Conservation (phyloP, 2,797 vertebrate genomes). For the Tadarida brasiliensis region DNA sequence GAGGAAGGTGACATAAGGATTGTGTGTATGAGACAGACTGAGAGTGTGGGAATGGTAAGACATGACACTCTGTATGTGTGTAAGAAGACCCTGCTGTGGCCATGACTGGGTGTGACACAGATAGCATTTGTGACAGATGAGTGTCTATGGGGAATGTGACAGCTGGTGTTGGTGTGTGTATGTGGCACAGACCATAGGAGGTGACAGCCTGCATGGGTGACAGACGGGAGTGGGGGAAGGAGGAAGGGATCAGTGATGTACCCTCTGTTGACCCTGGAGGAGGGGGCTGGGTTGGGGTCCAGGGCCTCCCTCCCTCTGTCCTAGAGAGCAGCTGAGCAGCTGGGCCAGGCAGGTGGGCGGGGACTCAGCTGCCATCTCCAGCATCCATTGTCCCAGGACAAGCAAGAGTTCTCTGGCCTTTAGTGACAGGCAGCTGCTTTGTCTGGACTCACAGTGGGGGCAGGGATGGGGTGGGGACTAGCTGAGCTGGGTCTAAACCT, state of each 20-base stretch:
- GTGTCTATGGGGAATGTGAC: constrained; percentile 53
- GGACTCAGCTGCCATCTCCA: constrained; percentile 71
- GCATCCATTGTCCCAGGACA: constrained; percentile 81
- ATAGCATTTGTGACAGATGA: constrained; percentile 49
- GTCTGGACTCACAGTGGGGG: constrained; percentile 76
- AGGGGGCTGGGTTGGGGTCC: neutral
- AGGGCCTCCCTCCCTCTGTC: neutral
- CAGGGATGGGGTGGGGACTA: neutral
- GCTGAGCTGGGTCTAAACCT: constrained; percentile 37
- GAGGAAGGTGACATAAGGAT: neutral
- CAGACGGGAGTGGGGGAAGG: constrained; percentile 43
- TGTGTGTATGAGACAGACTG: neutral
- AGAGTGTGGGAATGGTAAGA: neutral
- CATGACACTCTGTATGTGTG: neutral
- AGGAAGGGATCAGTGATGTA: constrained; percentile 9
- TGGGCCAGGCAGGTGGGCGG: constrained; percentile 63
- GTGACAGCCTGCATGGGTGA: constrained; percentile 62
- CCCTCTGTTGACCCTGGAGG: constrained; percentile 55
- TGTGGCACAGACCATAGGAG: constrained; percentile 34
- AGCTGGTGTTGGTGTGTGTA: constrained; percentile 70
- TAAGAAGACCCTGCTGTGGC: constrained; percentile 39
- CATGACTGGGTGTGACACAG: constrained; percentile 1
- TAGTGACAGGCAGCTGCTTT: constrained; percentile 83
- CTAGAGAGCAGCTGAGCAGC: constrained; percentile 69
- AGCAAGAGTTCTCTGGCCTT: constrained; percentile 74